Conservation (phyloP, 2,113 vertebrate species). For the Cyanoderma ruficeps region DNA sequence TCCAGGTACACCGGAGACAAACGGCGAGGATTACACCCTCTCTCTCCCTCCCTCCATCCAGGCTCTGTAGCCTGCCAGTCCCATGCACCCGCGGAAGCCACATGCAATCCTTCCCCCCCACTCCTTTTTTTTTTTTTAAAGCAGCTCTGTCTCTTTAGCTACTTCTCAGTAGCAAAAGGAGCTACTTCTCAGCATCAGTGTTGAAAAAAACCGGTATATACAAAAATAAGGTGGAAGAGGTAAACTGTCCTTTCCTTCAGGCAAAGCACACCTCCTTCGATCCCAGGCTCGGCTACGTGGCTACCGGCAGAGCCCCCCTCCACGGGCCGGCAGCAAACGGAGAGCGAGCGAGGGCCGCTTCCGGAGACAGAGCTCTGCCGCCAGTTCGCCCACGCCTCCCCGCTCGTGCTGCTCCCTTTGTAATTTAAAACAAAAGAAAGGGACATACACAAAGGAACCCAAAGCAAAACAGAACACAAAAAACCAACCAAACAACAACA, state of each 20-base stretch:
- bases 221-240: not conserved
- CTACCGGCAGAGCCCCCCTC: not conserved
- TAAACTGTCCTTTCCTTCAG: not conserved
- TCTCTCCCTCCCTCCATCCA: no score
- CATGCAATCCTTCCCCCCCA: not conserved
- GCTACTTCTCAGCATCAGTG: not conserved
- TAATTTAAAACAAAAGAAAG: not conserved
- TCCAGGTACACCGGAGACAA: not conserved
- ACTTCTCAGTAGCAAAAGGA: not conserved
- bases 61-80: not conserved
- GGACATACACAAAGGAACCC: not conserved
- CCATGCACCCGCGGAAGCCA: not conserved
- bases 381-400: not conserved
- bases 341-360: not conserved
- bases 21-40: not conserved
- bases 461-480: not conserved
- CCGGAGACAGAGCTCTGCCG: not conserved
- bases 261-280: not conserved
- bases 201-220: not conserved
- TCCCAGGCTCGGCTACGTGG: not conserved
- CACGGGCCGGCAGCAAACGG: not conserved
- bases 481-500: not conserved
- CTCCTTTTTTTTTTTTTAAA: no score
- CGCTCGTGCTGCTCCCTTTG: not conserved
- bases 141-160: not conserved